Conservation (phyloP, 2,113 vertebrate genomes). For the Semnopithecus entellus region DNA sequence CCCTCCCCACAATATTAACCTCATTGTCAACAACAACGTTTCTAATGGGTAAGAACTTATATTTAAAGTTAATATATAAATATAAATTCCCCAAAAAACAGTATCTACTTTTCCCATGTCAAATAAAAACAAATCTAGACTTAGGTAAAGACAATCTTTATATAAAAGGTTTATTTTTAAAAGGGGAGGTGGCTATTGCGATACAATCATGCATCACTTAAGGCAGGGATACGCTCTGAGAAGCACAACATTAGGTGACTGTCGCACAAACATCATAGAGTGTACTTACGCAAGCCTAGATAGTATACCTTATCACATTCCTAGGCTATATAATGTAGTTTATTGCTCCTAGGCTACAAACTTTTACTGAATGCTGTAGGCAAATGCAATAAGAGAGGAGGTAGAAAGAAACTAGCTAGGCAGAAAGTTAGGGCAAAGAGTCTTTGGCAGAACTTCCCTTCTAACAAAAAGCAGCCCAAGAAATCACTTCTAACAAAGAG, state of each 20-base stretch:
- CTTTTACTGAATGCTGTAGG: neutral
- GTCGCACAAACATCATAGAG: neutral
- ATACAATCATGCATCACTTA: neutral
- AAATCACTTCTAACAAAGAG: too few relatives aligned
- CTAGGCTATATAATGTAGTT: neutral
- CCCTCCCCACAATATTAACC: neutral
- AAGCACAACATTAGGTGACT: neutral
- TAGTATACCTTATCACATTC: neutral
- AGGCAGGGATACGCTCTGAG: neutral
- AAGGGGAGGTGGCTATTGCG: neutral
- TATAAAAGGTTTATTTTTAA: neutral
- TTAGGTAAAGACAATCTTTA: neutral
- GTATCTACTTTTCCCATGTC: neutral
- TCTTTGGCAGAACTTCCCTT: too few relatives aligned
- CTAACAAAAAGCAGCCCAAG: too few relatives aligned
- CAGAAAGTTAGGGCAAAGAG: too few relatives aligned
- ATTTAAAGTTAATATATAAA: neutral
- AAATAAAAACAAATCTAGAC: neutral
- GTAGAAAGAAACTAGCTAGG: too few relatives aligned
- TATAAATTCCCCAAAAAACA: neutral
- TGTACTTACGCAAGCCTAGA: neutral
- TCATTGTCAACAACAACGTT: neutral
- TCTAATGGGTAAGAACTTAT: neutral
- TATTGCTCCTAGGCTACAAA: neutral
- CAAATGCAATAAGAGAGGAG: neutral